Percentiles rank a stretch among this genome's conserved stretches.
Conservation (phyloP, 1,140 invertebrate genomes). For the Drosophila pseudoananassae region DNA sequence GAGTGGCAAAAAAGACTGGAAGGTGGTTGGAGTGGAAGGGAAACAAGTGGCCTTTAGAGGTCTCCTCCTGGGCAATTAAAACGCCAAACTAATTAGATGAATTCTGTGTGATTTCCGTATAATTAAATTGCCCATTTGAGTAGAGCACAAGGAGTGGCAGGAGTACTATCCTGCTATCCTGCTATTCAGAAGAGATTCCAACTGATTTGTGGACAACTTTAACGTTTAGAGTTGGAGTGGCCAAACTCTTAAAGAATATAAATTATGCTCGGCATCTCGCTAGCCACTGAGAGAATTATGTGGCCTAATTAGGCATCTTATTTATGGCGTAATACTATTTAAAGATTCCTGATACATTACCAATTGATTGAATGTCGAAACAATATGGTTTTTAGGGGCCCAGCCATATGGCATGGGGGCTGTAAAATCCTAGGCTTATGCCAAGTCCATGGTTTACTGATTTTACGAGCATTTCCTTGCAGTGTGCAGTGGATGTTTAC, state of each 20-base stretch:
- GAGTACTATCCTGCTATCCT: background rate
- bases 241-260: constrained; percentile 1
- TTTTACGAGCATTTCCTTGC: too few species aligned
- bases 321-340: too few species aligned
- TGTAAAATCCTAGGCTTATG: too few species aligned
- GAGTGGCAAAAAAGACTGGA: background rate
- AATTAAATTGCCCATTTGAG: constrained; percentile 77
- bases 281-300: constrained; percentile 18
- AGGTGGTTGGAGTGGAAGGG: constrained; percentile 3
- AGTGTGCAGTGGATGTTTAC: too few species aligned
- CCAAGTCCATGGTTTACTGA: too few species aligned
- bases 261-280: constrained; percentile 1
- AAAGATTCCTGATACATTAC: too few species aligned
- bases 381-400: too few species aligned
- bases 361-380: too few species aligned
- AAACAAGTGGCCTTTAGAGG: constrained; percentile 56
- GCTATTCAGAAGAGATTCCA: constrained; percentile 7
- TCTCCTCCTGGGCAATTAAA: constrained; percentile 65
- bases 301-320: background rate
- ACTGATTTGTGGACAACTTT: constrained; percentile 25
- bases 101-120: constrained; percentile 80
- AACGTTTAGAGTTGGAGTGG: background rate
- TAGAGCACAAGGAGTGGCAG: constrained; percentile 34
- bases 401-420: too few species aligned
- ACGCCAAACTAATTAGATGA: constrained; percentile 80